Base-by-base conservation (phyloP, 2,797 vertebrate species). In the Melanotaenia nigrans region DNA sequence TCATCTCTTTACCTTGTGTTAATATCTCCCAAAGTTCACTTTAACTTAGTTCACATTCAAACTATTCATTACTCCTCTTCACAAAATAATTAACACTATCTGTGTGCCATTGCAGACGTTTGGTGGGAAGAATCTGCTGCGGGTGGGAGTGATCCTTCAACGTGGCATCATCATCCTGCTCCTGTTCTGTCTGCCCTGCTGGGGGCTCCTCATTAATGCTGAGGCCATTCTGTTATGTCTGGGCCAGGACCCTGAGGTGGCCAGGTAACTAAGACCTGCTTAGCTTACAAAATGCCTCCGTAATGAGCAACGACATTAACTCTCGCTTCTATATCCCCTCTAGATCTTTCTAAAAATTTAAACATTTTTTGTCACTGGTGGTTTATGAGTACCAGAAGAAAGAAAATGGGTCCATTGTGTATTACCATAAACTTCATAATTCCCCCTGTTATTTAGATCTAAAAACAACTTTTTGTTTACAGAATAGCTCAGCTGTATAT, bases 401-500 rank as follows among this genome's bases (percentile, higher is more conserved):
- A 40, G 56, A 51, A 7, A 55, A 61, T 54, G 0, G 20, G 3
- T 35, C 51, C 22, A 25, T 10, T 64, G 7, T 49, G 18, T 47
- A 53, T 25, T 22, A 69, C 24, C 25, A 20, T 8, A 24, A 51
- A 69, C 0, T 0, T 11, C 12, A 0, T 30, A 54, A 51, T 47
- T 58, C 20, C 22, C 54, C 35, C 0, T 4, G n/a, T 54, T 47
- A 28, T 42, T 12, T 70, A 22, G 2, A 60, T 49, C 13, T 68
- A 5, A 81, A 38, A 62, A 8, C 30, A 40, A 3, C 3, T 67
- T 51, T 68, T 77, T 30, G 68, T 65, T 86, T 85, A 20, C 87
- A 98, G 97, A 92, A 94, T 98, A 73, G 96, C 96, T 25, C 96
- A 98, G 85, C 61, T 96, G 67, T 99, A 98, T 4, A 95, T 97